These are phyloP conservation scores for Pachyramphus minor DNA, from an alignment of 2,113 vertebrate species.

Conservation along the genomic window DNA sequence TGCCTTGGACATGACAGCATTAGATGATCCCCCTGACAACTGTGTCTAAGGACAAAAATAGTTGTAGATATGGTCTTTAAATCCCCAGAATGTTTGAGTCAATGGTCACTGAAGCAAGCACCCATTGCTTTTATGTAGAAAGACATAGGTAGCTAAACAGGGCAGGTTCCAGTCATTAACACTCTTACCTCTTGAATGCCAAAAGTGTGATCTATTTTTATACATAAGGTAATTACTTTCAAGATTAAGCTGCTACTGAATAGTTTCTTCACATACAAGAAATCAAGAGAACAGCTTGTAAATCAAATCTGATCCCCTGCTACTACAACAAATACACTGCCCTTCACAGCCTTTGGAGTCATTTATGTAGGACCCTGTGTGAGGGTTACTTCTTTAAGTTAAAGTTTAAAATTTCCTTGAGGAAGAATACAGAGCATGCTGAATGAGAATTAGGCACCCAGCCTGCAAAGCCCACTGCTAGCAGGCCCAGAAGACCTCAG, in stretches of 20 bases:
- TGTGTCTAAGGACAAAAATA: background rate
- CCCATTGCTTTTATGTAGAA: background rate
- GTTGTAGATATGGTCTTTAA: background rate
- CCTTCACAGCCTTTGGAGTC: background rate
- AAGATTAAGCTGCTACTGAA: background rate
- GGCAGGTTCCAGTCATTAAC: background rate
- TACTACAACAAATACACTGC: background rate
- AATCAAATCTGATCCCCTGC: background rate
- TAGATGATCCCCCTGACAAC: background rate
- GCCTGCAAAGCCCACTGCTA: background rate
- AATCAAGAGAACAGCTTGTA: background rate
- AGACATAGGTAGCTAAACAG: background rate
- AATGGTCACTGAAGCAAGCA: background rate
- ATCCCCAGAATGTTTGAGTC: background rate
- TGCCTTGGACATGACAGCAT: background rate
- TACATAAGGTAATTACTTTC: background rate
- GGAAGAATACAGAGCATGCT: background rate
- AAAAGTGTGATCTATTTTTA: background rate
- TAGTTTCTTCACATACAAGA: background rate
- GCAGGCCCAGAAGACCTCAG: background rate
- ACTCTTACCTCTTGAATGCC: background rate
- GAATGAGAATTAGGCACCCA: background rate
- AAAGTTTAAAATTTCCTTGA: background rate
- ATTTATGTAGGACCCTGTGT: rapidly evolving
- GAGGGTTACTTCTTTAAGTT: background rate